phyloP scores from a whole-genome alignment of 2,888 invertebrate species.

The Carpatolechia fugitivella region DNA sequence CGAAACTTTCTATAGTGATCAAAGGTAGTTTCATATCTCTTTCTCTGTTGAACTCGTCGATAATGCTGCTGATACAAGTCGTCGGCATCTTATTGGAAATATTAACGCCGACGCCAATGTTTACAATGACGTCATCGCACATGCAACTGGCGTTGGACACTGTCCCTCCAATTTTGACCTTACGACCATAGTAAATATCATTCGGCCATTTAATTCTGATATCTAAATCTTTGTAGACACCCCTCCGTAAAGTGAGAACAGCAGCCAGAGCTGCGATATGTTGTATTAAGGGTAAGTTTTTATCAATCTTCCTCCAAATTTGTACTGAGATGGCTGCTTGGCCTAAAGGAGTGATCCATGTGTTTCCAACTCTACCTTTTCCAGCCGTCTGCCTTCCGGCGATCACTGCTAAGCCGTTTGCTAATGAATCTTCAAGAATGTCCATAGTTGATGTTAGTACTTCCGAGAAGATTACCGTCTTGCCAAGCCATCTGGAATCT shows the following conservation, averaged over 20 bases:
- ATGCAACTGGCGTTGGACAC: conserved; percentile 14
- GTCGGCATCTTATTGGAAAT: conserved; percentile 17
- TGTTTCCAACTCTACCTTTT: conserved; percentile 13
- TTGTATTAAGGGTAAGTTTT: conserved; percentile 10
- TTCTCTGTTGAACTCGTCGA: conserved; percentile 10
- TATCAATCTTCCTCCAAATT: conserved; percentile 11
- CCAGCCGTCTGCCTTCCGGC: conserved; percentile 10
- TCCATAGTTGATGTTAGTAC: conserved; percentile 15
- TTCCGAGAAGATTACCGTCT: conserved; percentile 9
- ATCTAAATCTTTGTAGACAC: conserved; percentile 11
- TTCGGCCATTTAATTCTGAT: conserved; percentile 20
- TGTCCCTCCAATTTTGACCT: conserved; percentile 13
- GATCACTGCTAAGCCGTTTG: conserved; percentile 11
- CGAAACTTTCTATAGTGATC: conserved; percentile 15
- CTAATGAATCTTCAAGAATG: not conserved
- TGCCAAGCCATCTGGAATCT: conserved; percentile 9
- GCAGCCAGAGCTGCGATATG: conserved; percentile 15
- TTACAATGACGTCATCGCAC: conserved; percentile 11
- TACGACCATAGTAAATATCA: conserved; percentile 16
- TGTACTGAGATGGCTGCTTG: conserved; percentile 18
- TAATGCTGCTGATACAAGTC: conserved; percentile 14
- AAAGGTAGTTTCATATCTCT: not conserved
- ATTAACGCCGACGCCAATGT: conserved; percentile 17
- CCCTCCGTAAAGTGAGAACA: conserved; percentile 8
- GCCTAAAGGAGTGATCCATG: conserved; percentile 16